phyloP scores from a whole-genome alignment of 2,113 vertebrate genomes.

The Cyprinodon brontotheroides region DNA sequence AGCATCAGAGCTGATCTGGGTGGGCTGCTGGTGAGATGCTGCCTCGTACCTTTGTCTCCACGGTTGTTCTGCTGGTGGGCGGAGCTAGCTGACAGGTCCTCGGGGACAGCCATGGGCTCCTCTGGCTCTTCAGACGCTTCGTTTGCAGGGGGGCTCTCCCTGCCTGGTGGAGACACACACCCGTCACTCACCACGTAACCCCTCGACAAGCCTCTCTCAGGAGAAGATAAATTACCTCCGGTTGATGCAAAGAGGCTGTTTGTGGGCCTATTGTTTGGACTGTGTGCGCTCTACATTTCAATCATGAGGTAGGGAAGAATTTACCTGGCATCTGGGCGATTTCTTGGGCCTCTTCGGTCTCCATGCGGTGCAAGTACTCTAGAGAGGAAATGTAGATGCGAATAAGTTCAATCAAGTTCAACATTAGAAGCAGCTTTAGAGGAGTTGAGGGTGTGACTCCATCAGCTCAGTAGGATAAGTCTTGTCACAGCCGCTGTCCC shows the following conservation, averaged over 20 bases:
- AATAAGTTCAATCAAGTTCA: constrained; percentile 80
- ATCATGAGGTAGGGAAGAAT: constrained; percentile 62
- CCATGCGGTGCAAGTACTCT: constrained; percentile 97
- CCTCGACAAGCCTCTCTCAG: constrained; percentile 39
- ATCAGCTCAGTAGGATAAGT: constrained; percentile 80
- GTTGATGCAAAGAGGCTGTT: constrained; percentile 27
- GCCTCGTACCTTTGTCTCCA: constrained; percentile 85
- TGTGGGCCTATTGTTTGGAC: constrained; percentile 56
- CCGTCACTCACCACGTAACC: constrained; percentile 45
- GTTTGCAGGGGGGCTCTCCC: constrained; percentile 88
- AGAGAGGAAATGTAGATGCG: constrained; percentile 65
- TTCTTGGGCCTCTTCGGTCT: constrained; percentile 95
- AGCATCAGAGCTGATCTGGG: constrained; percentile 21
- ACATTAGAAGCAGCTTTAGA: constrained; percentile 62
- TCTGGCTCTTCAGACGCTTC: constrained; percentile 89
- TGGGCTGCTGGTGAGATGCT: constrained; percentile 15
- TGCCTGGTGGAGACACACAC: constrained; percentile 78
- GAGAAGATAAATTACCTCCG: constrained; percentile 46
- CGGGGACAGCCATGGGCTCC: constrained; percentile 97
- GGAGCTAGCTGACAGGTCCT: constrained; percentile 93
- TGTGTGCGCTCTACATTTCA: constrained; percentile 48
- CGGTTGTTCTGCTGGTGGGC: constrained; percentile 87
- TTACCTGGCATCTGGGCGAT: constrained; percentile 98
- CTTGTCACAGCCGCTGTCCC: constrained; percentile 86
- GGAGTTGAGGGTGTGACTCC: constrained; percentile 76